Conservation (phyloP, 2,888 invertebrate genomes). For the Imbricaverruca yamaguchii region DNA sequence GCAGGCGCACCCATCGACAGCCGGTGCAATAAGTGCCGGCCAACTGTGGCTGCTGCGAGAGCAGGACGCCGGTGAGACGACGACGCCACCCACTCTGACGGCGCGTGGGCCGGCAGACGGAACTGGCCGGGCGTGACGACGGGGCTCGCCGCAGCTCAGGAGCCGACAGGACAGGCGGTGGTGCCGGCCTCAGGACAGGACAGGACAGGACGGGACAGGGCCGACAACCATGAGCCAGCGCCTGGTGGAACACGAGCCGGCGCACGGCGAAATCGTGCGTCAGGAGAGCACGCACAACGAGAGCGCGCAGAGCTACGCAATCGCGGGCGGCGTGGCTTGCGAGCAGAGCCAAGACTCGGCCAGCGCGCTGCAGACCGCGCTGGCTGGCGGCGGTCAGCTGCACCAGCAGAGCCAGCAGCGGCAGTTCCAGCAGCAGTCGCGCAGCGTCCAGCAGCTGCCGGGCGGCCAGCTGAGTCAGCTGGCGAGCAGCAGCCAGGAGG, state of each 20-base stretch:
- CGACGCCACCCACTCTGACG: too few species aligned
- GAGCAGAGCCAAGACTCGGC: background rate
- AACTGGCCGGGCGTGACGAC: too few species aligned
- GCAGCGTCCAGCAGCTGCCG: background rate
- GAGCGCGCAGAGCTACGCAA: background rate
- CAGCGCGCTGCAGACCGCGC: background rate
- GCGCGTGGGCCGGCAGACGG: too few species aligned
- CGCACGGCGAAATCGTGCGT: background rate
- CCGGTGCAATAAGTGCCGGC: background rate
- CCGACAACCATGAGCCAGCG: background rate
- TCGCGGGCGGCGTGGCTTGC: background rate
- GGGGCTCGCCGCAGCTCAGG: too few species aligned
- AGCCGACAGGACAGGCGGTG: too few species aligned
- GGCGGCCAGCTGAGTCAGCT: background rate
- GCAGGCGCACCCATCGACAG: background rate
- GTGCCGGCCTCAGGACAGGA: too few species aligned
- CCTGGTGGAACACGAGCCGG: background rate
- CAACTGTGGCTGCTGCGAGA: too few species aligned
- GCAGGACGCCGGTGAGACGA: too few species aligned
- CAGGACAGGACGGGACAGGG: too few species aligned
- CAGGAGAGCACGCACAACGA: background rate
- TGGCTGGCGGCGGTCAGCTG: background rate
- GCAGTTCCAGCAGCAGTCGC: background rate
- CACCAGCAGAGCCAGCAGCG: conserved; percentile 11
- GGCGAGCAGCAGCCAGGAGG: background rate